These are phyloP conservation scores for Xylota segnis DNA, from an alignment of 2,888 invertebrate species.

Conservation along the genomic window DNA sequence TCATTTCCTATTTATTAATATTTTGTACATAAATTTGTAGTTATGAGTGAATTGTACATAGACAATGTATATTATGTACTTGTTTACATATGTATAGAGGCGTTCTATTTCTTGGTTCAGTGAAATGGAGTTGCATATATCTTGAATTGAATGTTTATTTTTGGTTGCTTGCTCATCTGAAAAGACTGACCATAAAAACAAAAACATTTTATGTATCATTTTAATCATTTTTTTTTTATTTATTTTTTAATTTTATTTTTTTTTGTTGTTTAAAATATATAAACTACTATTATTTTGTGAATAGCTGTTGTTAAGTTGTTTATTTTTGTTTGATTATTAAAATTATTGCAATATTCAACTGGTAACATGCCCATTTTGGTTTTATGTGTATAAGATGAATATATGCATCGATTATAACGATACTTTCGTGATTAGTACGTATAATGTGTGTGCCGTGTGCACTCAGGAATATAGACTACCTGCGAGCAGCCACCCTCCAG, in stretches of 20 bases:
- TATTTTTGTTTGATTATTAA: slow-evolving; percentile 45
- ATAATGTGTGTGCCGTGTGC: slow-evolving; percentile 86
- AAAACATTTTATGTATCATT: slow-evolving; percentile 15
- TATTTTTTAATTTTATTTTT: slow-evolving; percentile 1
- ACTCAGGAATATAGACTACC: slow-evolving; percentile 87
- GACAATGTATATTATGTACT: not conserved
- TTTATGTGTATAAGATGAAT: slow-evolving; percentile 63
- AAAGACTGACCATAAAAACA: slow-evolving; percentile 37
- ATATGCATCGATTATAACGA: slow-evolving; percentile 75
- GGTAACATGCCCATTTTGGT: slow-evolving; percentile 66
- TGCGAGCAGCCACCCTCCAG: slow-evolving; percentile 84
- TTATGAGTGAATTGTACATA: slow-evolving; percentile 55
- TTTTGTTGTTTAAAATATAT: slow-evolving; percentile 10
- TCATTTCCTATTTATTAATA: slow-evolving; percentile 48
- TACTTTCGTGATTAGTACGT: slow-evolving; percentile 80
- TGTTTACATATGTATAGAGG: not conserved
- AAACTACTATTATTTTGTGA: slow-evolving; percentile 23
- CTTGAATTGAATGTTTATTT: slow-evolving; percentile 47
- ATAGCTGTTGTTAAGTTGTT: slow-evolving; percentile 14
- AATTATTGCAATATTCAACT: slow-evolving; percentile 62
- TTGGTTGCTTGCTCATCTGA: slow-evolving; percentile 56
- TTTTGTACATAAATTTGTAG: slow-evolving; percentile 39
- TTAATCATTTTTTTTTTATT: not conserved
- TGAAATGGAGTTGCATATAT: slow-evolving; percentile 40
- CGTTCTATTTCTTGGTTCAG: not conserved